A percentile compares a stretch with the other conserved stretches of the same genome.
phyloP scores from a whole-genome alignment of 2,888 invertebrate genomes.

The Tenthredo mesomela region DNA sequence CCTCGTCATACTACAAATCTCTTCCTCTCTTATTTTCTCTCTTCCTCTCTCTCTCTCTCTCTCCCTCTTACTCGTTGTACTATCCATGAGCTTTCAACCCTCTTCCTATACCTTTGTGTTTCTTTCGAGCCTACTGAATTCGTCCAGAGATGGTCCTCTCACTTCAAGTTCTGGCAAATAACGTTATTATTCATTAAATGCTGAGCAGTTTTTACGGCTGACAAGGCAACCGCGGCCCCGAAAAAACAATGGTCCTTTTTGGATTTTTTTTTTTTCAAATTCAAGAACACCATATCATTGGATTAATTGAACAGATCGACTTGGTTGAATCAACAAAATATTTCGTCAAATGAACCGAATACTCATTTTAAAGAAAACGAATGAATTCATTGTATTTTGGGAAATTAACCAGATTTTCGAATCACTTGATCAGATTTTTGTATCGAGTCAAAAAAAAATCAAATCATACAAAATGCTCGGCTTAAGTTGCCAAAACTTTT shows the following conservation, averaged over 20 bases:
- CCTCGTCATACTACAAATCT: conserved; percentile 52
- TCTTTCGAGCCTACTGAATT: conserved; percentile 57
- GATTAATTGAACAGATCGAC: too few species aligned
- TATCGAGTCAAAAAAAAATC: too few species aligned
- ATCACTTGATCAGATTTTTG: too few species aligned
- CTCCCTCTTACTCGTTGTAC: conserved; percentile 32
- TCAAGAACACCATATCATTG: too few species aligned
- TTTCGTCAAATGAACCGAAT: too few species aligned
- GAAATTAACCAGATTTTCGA: too few species aligned
- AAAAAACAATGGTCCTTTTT: neutral
- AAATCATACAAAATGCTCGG: too few species aligned
- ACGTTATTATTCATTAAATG: conserved; percentile 30
- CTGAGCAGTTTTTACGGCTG: conserved; percentile 30
- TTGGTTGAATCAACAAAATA: too few species aligned
- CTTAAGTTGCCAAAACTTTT: too few species aligned
- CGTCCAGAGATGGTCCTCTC: neutral
- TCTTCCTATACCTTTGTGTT: conserved; percentile 47
- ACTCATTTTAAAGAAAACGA: too few species aligned
- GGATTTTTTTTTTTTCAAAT: neutral
- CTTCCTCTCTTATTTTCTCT: conserved; percentile 37
- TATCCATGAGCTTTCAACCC: conserved; percentile 47
- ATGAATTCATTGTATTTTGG: too few species aligned
- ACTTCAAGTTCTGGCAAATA: neutral
- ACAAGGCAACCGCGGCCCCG: neutral
- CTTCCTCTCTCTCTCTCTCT: conserved; percentile 31